phyloP scores from a whole-genome alignment of 2,113 vertebrate species.

The Podocnemis expansa region DNA sequence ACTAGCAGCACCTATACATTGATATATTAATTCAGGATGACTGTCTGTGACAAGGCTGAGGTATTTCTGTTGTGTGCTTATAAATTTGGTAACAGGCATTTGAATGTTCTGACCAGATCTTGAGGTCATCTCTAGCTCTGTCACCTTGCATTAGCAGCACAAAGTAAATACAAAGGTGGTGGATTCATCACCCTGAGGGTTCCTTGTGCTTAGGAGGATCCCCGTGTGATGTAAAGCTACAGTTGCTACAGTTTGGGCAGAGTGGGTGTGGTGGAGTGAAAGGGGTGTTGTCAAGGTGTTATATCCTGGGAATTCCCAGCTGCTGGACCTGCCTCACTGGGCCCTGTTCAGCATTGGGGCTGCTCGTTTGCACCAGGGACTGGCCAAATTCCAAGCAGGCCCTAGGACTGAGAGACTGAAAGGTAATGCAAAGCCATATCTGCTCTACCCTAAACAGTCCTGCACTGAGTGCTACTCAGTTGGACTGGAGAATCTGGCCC shows the following conservation, averaged over 20 bases:
- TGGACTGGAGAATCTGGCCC: background rate
- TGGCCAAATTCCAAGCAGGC: background rate
- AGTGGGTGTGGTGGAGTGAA: background rate
- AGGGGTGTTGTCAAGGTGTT: background rate
- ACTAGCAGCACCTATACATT: background rate
- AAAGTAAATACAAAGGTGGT: background rate
- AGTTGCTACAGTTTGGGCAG: background rate
- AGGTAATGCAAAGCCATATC: background rate
- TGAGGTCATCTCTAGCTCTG: background rate
- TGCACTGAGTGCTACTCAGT: background rate
- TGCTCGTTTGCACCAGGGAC: background rate
- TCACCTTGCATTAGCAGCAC: background rate
- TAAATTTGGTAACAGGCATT: background rate
- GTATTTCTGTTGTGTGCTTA: background rate
- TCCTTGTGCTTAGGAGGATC: background rate
- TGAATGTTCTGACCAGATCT: background rate
- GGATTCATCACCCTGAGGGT: background rate
- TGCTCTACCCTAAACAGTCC: rapidly evolving
- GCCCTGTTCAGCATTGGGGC: background rate
- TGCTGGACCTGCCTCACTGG: background rate
- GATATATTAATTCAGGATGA: background rate
- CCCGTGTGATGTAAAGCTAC: background rate
- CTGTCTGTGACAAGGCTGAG: background rate
- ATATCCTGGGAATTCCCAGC: background rate
- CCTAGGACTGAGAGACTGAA: background rate